Evolutionary conservation across 2,113 vertebrate genomes (phyloP).

Genomic region (Forbesichthys agassizii): DNA sequence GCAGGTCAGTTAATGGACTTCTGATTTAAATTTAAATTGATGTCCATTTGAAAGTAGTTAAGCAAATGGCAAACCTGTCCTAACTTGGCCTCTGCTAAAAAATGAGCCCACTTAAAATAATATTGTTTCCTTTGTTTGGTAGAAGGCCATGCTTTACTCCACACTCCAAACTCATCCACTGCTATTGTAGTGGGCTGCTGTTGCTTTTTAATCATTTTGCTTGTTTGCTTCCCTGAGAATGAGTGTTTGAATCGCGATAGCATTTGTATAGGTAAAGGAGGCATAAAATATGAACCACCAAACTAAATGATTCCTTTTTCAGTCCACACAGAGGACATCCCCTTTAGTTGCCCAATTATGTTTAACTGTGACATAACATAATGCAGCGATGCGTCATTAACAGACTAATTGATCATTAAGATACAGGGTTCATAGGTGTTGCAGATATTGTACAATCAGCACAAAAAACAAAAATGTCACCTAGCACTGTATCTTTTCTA

Average conservation of each 20-base stretch:
- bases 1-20: conserved; percentile 11
- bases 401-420: no score
- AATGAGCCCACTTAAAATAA: background rate
- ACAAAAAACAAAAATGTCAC: no score
- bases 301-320: no score
- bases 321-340: no score
- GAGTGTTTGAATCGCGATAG: background rate
- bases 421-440: no score
- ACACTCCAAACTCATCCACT: background rate
- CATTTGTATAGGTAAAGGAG: background rate
- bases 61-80: background rate
- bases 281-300: no score
- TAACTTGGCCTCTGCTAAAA: background rate
- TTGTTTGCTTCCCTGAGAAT: conserved; percentile 10
- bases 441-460: no score
- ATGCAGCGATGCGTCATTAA: no score
- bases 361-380: no score
- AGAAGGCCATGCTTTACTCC: background rate
- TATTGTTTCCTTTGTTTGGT: background rate
- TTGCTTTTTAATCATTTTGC: conserved; percentile 29
- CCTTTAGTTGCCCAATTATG: no score
- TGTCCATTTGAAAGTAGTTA: background rate
- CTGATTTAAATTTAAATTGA: no score
- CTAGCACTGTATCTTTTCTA: no score
- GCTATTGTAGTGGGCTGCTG: conserved; percentile 13